phyloP scores from a whole-genome alignment of 2,113 vertebrate genomes.

The Burhinus oedicnemus region DNA sequence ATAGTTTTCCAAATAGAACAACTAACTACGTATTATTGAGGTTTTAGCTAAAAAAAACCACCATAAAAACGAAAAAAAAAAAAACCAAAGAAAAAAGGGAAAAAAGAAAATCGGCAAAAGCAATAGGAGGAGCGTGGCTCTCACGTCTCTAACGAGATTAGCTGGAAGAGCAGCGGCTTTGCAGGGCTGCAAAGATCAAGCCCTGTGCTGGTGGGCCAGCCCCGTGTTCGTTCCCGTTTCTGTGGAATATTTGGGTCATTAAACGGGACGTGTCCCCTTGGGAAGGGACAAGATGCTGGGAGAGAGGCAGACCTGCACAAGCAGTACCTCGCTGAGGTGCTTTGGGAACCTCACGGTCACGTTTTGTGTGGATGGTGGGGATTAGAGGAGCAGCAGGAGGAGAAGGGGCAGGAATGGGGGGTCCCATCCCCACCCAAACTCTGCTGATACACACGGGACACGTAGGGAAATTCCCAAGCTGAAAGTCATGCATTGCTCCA shows the following conservation, averaged over 20 bases:
- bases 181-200: slow-evolving; percentile 20
- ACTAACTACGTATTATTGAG: background rate
- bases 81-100: slow-evolving; percentile 38
- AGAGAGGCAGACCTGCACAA: background rate
- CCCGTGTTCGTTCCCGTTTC: background rate
- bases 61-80: too few species aligned
- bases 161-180: slow-evolving; percentile 10
- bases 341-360: background rate
- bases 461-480: background rate
- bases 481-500: background rate
- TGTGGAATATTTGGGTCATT: background rate
- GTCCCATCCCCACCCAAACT: background rate
- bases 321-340: background rate
- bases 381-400: background rate
- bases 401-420: background rate
- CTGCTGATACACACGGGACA: background rate
- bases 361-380: background rate
- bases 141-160: slow-evolving; percentile 37
- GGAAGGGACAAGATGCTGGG: background rate
- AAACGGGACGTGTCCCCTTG: background rate
- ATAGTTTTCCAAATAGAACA: background rate
- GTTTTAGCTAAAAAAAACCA: slow-evolving; percentile 60
- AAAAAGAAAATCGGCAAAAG: background rate
- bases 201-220: background rate
- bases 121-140: background rate